These are phyloP conservation scores for Hippocampus zosterae DNA, from an alignment of 2,113 vertebrate species.

Conservation along the genomic window DNA sequence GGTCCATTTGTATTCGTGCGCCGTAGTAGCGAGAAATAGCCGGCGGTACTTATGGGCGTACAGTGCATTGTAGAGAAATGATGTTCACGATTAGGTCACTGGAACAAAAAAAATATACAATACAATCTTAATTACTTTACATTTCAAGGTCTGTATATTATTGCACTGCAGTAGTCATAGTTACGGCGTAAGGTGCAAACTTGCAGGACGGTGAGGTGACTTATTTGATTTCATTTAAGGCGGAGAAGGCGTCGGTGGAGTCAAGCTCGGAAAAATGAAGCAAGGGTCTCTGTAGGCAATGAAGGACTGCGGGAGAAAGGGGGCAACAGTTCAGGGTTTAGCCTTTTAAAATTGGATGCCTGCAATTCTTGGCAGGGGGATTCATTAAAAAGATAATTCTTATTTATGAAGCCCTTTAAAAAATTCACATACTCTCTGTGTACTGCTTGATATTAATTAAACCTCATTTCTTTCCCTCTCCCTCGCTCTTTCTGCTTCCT, in stretches of 20 bases:
- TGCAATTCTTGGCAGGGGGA: constrained; percentile 61
- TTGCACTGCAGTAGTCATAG: not conserved
- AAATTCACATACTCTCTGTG: constrained; percentile 67
- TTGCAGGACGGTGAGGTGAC: constrained; percentile 1
- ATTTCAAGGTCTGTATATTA: constrained; percentile 1
- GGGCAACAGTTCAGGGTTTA: constrained; percentile 54
- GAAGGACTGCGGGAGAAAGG: constrained; percentile 48
- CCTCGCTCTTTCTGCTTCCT: constrained; percentile 40
- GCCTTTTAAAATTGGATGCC: constrained; percentile 61
- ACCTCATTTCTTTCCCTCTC: constrained; percentile 58
- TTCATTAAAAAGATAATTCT: constrained; percentile 74
- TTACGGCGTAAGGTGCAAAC: constrained; percentile 3
- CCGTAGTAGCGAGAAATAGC: not conserved
- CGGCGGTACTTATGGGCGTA: not conserved
- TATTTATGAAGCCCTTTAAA: constrained; percentile 76
- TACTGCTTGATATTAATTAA: constrained; percentile 73
- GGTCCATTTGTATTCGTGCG: not conserved
- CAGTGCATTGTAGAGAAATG: not conserved
- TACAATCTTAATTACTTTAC: constrained; percentile 4
- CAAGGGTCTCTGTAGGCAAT: constrained; percentile 40
- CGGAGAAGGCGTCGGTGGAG: constrained; percentile 4
- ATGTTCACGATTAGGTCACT: constrained; percentile 3
- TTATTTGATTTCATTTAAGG: constrained; percentile 1
- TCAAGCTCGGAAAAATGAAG: constrained; percentile 23
- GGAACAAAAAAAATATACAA: not conserved